A percentile compares a stretch with the other conserved stretches of the same genome.
Conservation (phyloP, 2,888 invertebrate species). For the Erannis defoliaria region DNA sequence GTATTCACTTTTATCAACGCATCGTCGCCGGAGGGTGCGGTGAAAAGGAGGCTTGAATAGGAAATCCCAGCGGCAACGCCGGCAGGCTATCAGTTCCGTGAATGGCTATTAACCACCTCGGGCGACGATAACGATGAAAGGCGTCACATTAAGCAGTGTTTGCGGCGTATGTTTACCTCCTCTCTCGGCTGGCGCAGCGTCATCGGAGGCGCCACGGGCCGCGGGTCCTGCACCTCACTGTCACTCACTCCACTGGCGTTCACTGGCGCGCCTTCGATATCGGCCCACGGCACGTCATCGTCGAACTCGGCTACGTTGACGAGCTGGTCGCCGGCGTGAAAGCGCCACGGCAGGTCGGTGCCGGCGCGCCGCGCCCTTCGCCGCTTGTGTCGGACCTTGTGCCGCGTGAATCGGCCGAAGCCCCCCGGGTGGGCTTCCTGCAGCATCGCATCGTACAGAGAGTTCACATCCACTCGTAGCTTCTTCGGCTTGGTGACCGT, state of each 20-base stretch:
- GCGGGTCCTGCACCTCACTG: conserved; percentile 71
- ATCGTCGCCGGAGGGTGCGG: conserved; percentile 74
- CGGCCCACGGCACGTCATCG: conserved; percentile 84
- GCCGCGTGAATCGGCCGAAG: conserved; percentile 74
- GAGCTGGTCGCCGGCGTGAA: conserved; percentile 81
- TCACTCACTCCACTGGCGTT: conserved; percentile 82
- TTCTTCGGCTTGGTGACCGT: conserved; percentile 61
- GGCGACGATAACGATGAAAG: conserved; percentile 82
- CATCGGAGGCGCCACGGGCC: conserved; percentile 78
- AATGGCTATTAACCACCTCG: conserved; percentile 82
- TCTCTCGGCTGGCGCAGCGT: conserved; percentile 75
- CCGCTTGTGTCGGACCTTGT: conserved; percentile 81
- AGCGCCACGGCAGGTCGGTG: conserved; percentile 81
- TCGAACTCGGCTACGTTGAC: conserved; percentile 85
- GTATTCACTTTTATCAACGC: conserved; percentile 82
- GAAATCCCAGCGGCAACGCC: conserved; percentile 68
- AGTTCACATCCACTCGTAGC: conserved; percentile 74
- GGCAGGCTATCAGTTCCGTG: conserved; percentile 76
- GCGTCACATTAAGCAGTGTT: conserved; percentile 69
- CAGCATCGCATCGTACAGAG: conserved; percentile 77
- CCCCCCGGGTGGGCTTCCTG: conserved; percentile 72
- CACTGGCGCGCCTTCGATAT: conserved; percentile 71
- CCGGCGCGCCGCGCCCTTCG: conserved; percentile 76
- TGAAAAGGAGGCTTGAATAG: conserved; percentile 77
- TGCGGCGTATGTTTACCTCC: conserved; percentile 77